Evolutionary conservation across 2,113 vertebrate species (phyloP).

Genomic region (Leucopsar rothschildi): DNA sequence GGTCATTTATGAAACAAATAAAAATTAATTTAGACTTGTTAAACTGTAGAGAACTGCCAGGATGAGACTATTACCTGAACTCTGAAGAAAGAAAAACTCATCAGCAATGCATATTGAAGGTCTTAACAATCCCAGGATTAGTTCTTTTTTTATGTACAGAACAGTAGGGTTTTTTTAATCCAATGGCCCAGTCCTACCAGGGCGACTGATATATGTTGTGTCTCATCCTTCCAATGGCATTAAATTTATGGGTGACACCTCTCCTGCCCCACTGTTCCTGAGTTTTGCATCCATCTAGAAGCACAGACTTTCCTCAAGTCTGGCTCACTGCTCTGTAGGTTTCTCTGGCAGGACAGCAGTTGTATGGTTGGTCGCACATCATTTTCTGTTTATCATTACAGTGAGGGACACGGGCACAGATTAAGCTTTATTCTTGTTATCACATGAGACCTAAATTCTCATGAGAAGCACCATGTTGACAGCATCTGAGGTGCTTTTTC

Average conservation of each 20-base stretch:
- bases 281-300: background rate
- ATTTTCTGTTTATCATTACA: background rate
- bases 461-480: background rate
- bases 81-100: background rate
- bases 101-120: background rate
- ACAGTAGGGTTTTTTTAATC: background rate
- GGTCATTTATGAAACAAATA: background rate
- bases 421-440: background rate
- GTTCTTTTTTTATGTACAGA: background rate
- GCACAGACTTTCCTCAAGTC: background rate
- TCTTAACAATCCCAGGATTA: background rate
- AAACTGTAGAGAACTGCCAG: background rate
- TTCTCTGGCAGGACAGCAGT: background rate
- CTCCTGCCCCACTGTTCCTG: background rate
- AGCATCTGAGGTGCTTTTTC: background rate
- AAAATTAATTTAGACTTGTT: background rate
- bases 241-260: background rate
- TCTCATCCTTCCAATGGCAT: background rate
- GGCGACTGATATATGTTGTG: background rate
- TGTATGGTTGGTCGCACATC: background rate
- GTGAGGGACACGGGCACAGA: accelerated
- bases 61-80: background rate
- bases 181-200: accelerated
- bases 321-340: background rate
- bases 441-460: background rate